Evolutionary conservation across 2,888 invertebrate species (phyloP), one percentile per base, ranked within the genome.

Genomic region (Anticlea derivata): DNA sequence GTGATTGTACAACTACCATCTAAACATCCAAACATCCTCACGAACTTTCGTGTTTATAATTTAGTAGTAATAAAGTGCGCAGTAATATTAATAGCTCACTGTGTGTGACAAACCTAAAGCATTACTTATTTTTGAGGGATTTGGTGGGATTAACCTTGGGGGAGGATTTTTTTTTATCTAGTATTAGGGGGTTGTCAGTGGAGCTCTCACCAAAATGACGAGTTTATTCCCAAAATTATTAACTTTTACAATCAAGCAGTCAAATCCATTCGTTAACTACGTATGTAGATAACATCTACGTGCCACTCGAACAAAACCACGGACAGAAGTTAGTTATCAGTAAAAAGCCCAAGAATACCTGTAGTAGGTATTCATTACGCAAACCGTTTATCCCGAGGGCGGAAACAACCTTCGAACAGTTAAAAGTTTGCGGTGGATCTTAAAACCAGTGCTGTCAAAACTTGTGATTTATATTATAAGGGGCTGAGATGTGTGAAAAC

Each of bases 361-460:
- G 40, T 40, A 40, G 45, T n/a, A n/a, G n/a, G n/a, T 39, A 45
- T 45, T 34, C 45, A 45, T 50, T 40, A 45, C 29, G 6, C 2
- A 5, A 24, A 24, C 39, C 35, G 26, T 10, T 46, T 4, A 20
- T 40, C 51, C 45, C 30, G 11, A 7, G 33, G 45, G 45, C 6
- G 33, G 33, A 43, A 46, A 35, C 44, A 45, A 40, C 40, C 40
- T 41, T 48, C 48, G 23, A 47, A 47, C 38, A 13, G 31, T 35
- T 47, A 47, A 40, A 48, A 49, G 37, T 49, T 49, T 20, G 7
- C 23, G 46, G 40, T 23, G 23, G 41, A 41, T 47, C 51, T 52
- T 47, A 52, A 43, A 51, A 52, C 41, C 47, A 2, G 38, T 4
- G 8, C 47, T 47, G 47, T 47, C 52, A 43, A 8, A 52, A 52